Conservation (phyloP, 2,113 vertebrate species). For the Nothoprocta perdicaria region DNA sequence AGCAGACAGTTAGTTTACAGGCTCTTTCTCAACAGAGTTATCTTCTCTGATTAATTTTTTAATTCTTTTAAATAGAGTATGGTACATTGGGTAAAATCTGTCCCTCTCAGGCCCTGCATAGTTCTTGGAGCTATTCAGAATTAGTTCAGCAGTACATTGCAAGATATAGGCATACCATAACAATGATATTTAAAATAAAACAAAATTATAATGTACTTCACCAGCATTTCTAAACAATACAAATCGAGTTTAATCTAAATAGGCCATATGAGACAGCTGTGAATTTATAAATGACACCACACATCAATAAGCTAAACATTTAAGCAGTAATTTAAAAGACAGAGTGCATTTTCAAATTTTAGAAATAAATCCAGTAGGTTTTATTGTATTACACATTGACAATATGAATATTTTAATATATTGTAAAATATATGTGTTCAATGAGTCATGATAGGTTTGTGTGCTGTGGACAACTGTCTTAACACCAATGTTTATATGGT, state of each 20-base stretch:
- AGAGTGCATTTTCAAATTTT: constrained; percentile 51
- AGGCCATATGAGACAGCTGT: not conserved
- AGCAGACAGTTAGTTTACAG: not conserved
- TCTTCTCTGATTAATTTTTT: not conserved
- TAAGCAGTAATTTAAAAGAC: constrained; percentile 56
- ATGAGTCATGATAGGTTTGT: constrained; percentile 61
- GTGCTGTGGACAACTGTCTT: constrained; percentile 16
- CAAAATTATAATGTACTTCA: constrained; percentile 34
- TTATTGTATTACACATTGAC: constrained; percentile 57
- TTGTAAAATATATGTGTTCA: constrained; percentile 61
- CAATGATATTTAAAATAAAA: constrained; percentile 16
- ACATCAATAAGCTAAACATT: constrained; percentile 60
- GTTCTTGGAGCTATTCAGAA: not conserved
- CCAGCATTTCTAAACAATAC: constrained; percentile 26
- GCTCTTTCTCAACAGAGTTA: not conserved
- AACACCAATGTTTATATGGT: constrained; percentile 55
- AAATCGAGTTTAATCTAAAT: constrained; percentile 23
- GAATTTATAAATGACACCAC: constrained; percentile 57
- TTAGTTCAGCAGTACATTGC: not conserved
- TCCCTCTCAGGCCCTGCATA: not conserved
- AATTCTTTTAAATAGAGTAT: not conserved
- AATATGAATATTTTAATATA: constrained; percentile 70
- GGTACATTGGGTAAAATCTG: not conserved
- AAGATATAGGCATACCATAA: not conserved
- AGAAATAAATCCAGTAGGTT: constrained; percentile 37